Conservation (phyloP, 2,797 vertebrate genomes). For the Enteromius trimaculatus region DNA sequence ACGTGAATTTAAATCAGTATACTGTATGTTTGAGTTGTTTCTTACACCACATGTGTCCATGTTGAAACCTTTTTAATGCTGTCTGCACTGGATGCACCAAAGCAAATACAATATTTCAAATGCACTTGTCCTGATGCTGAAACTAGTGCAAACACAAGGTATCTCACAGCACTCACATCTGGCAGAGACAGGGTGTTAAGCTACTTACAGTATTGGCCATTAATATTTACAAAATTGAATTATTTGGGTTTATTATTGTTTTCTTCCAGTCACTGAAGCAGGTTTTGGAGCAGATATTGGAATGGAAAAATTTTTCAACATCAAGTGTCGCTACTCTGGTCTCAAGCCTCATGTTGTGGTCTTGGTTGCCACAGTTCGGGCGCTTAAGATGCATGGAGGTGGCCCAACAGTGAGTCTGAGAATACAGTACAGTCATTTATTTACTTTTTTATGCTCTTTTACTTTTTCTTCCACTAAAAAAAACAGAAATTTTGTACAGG, state of each 20-base stretch:
- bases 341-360: constrained; percentile 95
- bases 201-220: background rate
- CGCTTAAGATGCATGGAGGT: constrained; percentile 98
- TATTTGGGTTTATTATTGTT: background rate
- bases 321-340: constrained; percentile 95
- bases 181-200: background rate
- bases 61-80: background rate
- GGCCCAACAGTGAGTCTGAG: constrained; percentile 85
- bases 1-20: background rate
- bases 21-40: background rate
- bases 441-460: background rate
- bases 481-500: background rate
- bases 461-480: background rate
- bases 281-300: constrained; percentile 99
- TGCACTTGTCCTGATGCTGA: background rate
- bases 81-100: background rate
- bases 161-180: too few species aligned
- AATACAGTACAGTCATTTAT: background rate
- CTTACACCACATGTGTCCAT: background rate
- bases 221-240: background rate
- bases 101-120: background rate
- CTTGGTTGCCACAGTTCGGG: constrained; percentile 92
- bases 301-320: constrained; percentile 99
- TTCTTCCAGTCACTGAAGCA: constrained; percentile 90
- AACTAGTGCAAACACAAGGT: background rate